Evolutionary conservation across 2,113 vertebrate genomes (phyloP).

Genomic region (Gopherus evgoodei): DNA sequence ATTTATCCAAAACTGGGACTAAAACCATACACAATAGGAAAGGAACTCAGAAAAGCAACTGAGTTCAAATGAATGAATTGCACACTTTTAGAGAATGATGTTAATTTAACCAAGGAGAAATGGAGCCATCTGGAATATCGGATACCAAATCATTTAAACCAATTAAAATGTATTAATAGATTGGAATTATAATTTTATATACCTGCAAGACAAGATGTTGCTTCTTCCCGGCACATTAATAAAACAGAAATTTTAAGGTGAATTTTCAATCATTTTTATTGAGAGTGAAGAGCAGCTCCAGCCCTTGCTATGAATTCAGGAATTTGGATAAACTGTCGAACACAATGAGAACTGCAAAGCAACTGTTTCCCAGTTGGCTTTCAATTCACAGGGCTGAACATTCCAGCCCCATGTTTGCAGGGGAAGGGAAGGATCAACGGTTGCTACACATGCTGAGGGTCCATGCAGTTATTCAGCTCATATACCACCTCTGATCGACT

Average conservation of each 20-base stretch:
- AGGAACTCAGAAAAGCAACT: constrained; percentile 15
- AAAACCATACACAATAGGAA: accelerated
- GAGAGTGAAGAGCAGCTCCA: not conserved
- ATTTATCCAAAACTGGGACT: not conserved
- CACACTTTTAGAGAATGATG: not conserved
- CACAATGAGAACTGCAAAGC: not conserved
- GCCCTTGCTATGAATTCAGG: not conserved
- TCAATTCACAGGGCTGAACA: not conserved
- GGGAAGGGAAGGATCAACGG: not conserved
- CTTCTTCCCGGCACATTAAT: not conserved
- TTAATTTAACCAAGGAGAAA: not conserved
- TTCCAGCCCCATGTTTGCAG: not conserved
- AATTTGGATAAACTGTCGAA: not conserved
- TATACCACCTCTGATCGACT: not conserved
- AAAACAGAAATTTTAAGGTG: not conserved
- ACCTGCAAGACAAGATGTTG: not conserved
- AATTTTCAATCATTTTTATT: not conserved
- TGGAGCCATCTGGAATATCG: not conserved
- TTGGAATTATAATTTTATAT: not conserved
- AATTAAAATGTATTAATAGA: not conserved
- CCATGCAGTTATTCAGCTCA: not conserved
- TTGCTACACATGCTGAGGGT: accelerated
- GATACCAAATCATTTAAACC: not conserved
- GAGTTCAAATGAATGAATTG: not conserved
- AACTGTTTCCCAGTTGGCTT: accelerated